These are phyloP conservation scores for Triops longicaudatus DNA, from an alignment of 1,140 invertebrate genomes.

Conservation along the genomic window DNA sequence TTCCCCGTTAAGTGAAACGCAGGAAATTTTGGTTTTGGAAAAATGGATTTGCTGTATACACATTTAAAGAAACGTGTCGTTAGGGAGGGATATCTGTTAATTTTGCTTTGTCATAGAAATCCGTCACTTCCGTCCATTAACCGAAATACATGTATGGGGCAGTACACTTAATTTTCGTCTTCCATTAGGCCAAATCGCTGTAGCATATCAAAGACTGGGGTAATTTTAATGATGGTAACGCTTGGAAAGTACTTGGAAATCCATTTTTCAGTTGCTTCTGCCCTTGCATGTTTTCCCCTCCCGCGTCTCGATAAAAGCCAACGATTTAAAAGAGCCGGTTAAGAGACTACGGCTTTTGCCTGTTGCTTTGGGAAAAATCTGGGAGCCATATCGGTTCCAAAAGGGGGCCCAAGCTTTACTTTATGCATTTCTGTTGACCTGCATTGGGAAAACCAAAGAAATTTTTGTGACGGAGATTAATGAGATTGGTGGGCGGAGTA, in stretches of 20 bases:
- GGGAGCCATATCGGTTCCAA: background rate
- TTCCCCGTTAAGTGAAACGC: no score
- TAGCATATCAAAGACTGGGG: background rate
- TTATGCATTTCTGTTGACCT: background rate
- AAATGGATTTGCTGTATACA: no score
- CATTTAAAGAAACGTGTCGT: background rate
- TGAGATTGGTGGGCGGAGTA: conserved; percentile 10
- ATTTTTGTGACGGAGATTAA: background rate
- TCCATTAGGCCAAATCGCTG: background rate
- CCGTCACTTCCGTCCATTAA: conserved; percentile 14
- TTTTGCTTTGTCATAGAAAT: background rate
- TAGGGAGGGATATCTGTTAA: background rate
- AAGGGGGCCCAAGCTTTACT: background rate
- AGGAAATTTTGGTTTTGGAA: no score
- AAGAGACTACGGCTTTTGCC: no score
- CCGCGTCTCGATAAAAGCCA: background rate
- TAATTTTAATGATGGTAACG: background rate
- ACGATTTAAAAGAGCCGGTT: background rate
- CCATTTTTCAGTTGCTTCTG: background rate
- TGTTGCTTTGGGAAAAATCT: background rate
- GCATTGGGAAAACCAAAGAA: background rate
- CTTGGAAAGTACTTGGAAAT: background rate
- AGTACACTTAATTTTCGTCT: background rate
- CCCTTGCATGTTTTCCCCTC: background rate
- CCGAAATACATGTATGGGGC: background rate